Evolutionary conservation across 2,888 invertebrate species (phyloP), one percentile per base, ranked within the genome.

Genomic region (Molanna angustata): DNA sequence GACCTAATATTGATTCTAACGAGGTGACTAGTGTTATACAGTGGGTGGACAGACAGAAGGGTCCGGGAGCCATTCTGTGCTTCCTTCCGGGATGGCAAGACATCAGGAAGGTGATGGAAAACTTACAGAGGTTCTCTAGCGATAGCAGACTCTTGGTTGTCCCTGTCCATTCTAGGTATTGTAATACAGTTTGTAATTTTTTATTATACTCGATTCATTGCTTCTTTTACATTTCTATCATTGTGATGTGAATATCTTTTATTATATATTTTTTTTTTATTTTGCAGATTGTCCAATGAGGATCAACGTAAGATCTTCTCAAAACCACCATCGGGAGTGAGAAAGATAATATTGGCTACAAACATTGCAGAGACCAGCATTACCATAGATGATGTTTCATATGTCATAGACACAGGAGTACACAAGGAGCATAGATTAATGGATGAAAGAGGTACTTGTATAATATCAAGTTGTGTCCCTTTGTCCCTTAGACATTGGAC

Each of bases 61-160:
- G 76, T 0, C 79, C 80, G 40, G 88, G 88, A 1, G 85, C 85
- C 1, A 85, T 89, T 61, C 70, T 89, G 42, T 84, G 84, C 35
- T 89, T 89, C 61, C 74, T 89, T 4, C 88, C 89, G 13, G 88
- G 88, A 11, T 88, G 89, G 88, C 71, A 78, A 2, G 86, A 88
- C 54, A 88, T 89, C 33, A 72, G 70, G 18, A 68, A 69, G 41
- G 69, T 84, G 0, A 72, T 75, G 43, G 69, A 68, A 13, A 42
- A 77, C n/a, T 60, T 84, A 7, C 71, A 78, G 16, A 63, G 71
- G 18, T 70, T 65, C 20, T 52, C 55, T 1, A 52, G 62, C 1
- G 65, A 68, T 0, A 55, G 61, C 0, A 54, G 66, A 9, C 69
- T 74, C 57, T 47, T 74, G 39, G 65, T 82, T 31, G 52, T 82